Evolutionary conservation across 2,888 invertebrate genomes (phyloP).

Genomic region (Cancer borealis): DNA sequence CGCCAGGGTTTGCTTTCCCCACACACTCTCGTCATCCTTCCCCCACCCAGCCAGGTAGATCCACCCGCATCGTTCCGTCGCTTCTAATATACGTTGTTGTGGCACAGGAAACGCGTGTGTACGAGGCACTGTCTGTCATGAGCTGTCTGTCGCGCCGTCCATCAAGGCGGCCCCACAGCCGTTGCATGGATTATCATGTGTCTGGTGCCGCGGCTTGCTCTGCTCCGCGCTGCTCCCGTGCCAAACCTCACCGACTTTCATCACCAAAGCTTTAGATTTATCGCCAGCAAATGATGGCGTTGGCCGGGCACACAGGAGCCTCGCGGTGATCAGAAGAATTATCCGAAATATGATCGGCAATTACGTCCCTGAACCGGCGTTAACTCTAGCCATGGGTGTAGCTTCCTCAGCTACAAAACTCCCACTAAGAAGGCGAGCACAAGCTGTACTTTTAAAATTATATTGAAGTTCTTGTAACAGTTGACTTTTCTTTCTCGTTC

Average conservation of each 20-base stretch:
- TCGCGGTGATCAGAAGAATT: constrained; percentile 60
- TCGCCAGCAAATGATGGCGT: constrained; percentile 51
- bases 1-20: not conserved
- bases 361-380: constrained; percentile 41
- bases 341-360: constrained; percentile 64
- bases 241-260: constrained; percentile 51
- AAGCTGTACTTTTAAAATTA: not conserved
- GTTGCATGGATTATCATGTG: constrained; percentile 40
- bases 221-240: not conserved
- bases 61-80: not conserved
- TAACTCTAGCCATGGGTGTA: constrained; percentile 30
- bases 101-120: not conserved
- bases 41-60: not conserved
- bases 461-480: not conserved
- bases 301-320: constrained; percentile 13
- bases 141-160: constrained; percentile 26
- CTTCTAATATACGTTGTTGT: not conserved
- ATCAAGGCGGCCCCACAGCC: constrained; percentile 31
- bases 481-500: not conserved
- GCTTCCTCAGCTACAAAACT: not conserved
- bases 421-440: not conserved
- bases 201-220: not conserved
- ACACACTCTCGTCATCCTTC: not conserved
- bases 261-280: constrained; percentile 58
- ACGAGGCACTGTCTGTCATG: not conserved